Evolutionary conservation across 2,888 invertebrate genomes (phyloP).

Genomic region (Fragum sueziense): DNA sequence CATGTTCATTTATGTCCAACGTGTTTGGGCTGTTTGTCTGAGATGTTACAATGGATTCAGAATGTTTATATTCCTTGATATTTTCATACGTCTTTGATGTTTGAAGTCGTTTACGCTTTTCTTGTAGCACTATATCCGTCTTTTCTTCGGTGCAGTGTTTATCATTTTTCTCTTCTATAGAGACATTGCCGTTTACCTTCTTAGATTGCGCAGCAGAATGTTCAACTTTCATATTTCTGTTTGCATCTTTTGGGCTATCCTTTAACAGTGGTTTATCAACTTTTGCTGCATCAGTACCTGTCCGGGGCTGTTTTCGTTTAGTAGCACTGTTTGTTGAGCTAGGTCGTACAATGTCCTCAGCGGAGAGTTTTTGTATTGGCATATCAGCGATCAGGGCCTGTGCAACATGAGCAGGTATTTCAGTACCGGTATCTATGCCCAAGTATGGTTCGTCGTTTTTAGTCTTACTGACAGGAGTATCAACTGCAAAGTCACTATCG

Average conservation of each 20-base stretch:
- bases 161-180: neutral
- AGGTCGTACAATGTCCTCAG: neutral
- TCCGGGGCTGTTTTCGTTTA: too few relatives aligned
- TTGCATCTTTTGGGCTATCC: too few relatives aligned
- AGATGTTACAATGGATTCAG: neutral
- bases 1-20: too few relatives aligned
- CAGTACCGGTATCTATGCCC: neutral
- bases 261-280: too few relatives aligned
- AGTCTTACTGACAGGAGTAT: neutral
- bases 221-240: too few relatives aligned
- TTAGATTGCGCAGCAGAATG: too few relatives aligned
- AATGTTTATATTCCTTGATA: conserved; percentile 7
- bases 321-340: neutral
- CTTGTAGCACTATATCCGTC: neutral
- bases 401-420: neutral
- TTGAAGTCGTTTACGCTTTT: neutral
- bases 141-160: neutral
- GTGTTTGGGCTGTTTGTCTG: too few relatives aligned
- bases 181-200: too few relatives aligned
- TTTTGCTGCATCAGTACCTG: too few relatives aligned
- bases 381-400: conserved; percentile 9
- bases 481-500: neutral
- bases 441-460: neutral
- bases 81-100: conserved; percentile 4
- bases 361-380: conserved; percentile 1